Evolutionary conservation across 2,888 invertebrate species (phyloP).

Genomic region (Lampropteryx suffumata): DNA sequence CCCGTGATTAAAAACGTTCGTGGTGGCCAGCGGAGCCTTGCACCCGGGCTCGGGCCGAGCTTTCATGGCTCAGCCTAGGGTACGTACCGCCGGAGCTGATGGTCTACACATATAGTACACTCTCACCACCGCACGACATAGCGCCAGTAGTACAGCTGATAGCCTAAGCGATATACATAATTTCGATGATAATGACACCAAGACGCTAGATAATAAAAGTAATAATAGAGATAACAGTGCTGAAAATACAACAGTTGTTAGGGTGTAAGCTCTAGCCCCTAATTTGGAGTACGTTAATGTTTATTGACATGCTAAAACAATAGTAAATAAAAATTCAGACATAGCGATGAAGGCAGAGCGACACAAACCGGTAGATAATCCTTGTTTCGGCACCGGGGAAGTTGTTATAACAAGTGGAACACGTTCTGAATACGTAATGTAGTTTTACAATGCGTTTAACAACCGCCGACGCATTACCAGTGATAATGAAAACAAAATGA

Average conservation of each 20-base stretch:
- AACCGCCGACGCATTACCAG: conserved; percentile 54
- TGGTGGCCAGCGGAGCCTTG: conserved; percentile 82
- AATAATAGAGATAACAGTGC: conserved; percentile 43
- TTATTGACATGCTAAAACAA: conserved; percentile 28
- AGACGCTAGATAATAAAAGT: conserved; percentile 38
- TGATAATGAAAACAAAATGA: conserved; percentile 65
- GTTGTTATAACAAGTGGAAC: conserved; percentile 66
- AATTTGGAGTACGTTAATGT: conserved; percentile 5
- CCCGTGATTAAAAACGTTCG: conserved; percentile 79
- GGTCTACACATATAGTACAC: conserved; percentile 18
- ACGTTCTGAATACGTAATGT: conserved; percentile 65
- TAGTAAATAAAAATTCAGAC: conserved; percentile 48
- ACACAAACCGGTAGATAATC: conserved; percentile 45
- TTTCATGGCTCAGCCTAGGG: conserved; percentile 96
- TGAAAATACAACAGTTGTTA: conserved; percentile 36
- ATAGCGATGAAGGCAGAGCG: conserved; percentile 42
- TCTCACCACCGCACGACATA: conserved; percentile 38
- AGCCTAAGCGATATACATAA: conserved; percentile 41
- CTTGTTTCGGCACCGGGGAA: conserved; percentile 56
- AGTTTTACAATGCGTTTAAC: conserved; percentile 52
- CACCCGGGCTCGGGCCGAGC: conserved; percentile 87
- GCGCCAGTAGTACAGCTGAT: conserved; percentile 40
- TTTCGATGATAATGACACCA: conserved; percentile 44
- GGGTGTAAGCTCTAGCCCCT: conserved; percentile 12
- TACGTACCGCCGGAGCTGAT: conserved; percentile 77